These are phyloP conservation scores for Mirounga angustirostris DNA, from an alignment of 2,113 vertebrate genomes.

Conservation along the genomic window DNA sequence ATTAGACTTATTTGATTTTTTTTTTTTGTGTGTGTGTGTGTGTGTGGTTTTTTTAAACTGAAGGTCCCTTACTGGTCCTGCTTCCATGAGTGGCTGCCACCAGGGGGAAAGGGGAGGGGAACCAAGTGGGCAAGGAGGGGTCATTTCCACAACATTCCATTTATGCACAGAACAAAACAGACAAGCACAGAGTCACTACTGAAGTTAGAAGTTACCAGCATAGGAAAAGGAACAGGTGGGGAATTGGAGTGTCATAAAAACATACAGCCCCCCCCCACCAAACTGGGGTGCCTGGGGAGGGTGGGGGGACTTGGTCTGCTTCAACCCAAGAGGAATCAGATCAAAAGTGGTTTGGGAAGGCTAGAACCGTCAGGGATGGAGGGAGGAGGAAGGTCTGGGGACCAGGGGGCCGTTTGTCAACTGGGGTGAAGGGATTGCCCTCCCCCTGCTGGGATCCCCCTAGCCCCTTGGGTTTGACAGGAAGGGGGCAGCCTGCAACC, in stretches of 20 bases:
- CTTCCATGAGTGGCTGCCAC: not conserved
- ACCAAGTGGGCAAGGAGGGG: not conserved
- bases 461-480: not conserved
- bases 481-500: not conserved
- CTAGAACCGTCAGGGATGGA: not conserved
- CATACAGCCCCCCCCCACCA: not conserved
- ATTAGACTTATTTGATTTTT: slow-evolving; percentile 23
- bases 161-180: not conserved
- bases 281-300: not conserved
- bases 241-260: not conserved
- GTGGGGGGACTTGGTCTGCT: not conserved
- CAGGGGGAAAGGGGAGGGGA: not conserved
- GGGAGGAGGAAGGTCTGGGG: not conserved
- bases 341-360: not conserved
- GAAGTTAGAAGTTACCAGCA: not conserved
- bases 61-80: not conserved
- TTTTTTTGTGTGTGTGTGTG: not conserved
- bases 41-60: not conserved
- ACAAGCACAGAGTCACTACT: not conserved
- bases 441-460: not conserved
- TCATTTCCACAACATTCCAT: not conserved
- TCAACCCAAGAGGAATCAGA: not conserved
- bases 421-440: not conserved
- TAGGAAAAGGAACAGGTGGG: not conserved
- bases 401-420: not conserved